A percentile compares a stretch with the other conserved stretches of the same genome.
These are phyloP conservation scores for Halesus radiatus DNA, from an alignment of 1,140 invertebrate species.

Conservation along the genomic window DNA sequence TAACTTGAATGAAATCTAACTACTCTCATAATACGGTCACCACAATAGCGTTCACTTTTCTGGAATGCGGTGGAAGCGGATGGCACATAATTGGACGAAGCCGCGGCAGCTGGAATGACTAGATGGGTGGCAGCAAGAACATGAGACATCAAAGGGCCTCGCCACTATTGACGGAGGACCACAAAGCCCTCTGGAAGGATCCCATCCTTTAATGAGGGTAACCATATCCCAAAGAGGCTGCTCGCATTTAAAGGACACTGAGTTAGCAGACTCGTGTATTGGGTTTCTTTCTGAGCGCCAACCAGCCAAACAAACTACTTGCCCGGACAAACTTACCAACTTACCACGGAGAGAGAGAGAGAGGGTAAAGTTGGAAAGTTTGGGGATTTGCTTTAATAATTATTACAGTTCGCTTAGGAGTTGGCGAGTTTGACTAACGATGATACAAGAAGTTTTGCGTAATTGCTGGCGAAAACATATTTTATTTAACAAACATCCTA, in stretches of 20 bases:
- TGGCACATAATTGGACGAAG: constrained; percentile 8
- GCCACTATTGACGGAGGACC: constrained; percentile 11
- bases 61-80: not conserved
- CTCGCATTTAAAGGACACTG: constrained; percentile 25
- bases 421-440: constrained; percentile 18
- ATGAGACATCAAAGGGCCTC: constrained; percentile 18
- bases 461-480: constrained; percentile 5
- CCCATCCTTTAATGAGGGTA: constrained; percentile 36
- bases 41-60: not conserved
- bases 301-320: not conserved
- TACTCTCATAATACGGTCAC: not conserved
- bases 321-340: not conserved
- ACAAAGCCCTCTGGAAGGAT: constrained; percentile 13
- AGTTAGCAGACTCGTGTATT: not conserved
- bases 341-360: not conserved
- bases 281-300: constrained; percentile 18
- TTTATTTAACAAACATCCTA: not conserved
- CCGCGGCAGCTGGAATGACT: not conserved
- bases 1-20: too few species aligned
- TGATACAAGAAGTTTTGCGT: constrained; percentile 30
- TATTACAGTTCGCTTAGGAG: constrained; percentile 14
- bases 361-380: constrained; percentile 22
- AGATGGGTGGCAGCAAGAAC: not conserved
- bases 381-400: constrained; percentile 39
- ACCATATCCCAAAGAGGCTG: constrained; percentile 26